phyloP scores from a whole-genome alignment of 2,113 vertebrate genomes.

The Hiodon alosoides region DNA sequence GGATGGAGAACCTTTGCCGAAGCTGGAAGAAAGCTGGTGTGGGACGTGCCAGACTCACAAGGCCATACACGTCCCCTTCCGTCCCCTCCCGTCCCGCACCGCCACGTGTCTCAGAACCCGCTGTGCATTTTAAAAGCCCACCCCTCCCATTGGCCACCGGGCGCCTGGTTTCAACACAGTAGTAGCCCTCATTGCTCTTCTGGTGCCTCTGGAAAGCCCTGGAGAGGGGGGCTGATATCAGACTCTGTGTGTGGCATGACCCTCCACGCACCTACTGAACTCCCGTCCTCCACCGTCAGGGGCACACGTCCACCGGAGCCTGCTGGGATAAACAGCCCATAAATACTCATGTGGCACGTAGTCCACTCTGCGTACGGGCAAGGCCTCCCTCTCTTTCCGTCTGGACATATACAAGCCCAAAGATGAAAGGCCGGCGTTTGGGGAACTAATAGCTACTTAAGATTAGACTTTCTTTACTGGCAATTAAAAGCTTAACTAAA shows the following conservation, averaged over 20 bases:
- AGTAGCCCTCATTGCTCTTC: slow-evolving; percentile 59
- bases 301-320: slow-evolving; percentile 46
- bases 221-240: slow-evolving; percentile 53
- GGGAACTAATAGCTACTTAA: slow-evolving; percentile 50
- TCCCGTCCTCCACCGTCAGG: slow-evolving; percentile 29
- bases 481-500: slow-evolving; percentile 46
- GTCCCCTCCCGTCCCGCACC: slow-evolving; percentile 34
- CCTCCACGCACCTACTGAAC: slow-evolving; percentile 30
- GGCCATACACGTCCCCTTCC: slow-evolving; percentile 32
- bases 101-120: too few relatives aligned
- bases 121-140: too few relatives aligned
- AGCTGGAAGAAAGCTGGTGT: too few relatives aligned
- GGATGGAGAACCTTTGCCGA: too few relatives aligned
- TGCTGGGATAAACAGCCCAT: slow-evolving; percentile 64
- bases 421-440: slow-evolving; percentile 57
- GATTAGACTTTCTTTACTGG: slow-evolving; percentile 43
- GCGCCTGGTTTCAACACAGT: slow-evolving; percentile 55
- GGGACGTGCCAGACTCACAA: too few relatives aligned
- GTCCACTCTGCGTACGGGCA: slow-evolving; percentile 26
- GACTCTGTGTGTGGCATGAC: slow-evolving; percentile 66
- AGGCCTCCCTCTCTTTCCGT: slow-evolving; percentile 45
- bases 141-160: neutral
- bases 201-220: slow-evolving; percentile 36
- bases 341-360: slow-evolving; percentile 46
- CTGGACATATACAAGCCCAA: slow-evolving; percentile 51